Percentiles rank a stretch among this genome's conserved stretches.
phyloP scores from a whole-genome alignment of 2,113 vertebrate species.

The Gavialis gangeticus region DNA sequence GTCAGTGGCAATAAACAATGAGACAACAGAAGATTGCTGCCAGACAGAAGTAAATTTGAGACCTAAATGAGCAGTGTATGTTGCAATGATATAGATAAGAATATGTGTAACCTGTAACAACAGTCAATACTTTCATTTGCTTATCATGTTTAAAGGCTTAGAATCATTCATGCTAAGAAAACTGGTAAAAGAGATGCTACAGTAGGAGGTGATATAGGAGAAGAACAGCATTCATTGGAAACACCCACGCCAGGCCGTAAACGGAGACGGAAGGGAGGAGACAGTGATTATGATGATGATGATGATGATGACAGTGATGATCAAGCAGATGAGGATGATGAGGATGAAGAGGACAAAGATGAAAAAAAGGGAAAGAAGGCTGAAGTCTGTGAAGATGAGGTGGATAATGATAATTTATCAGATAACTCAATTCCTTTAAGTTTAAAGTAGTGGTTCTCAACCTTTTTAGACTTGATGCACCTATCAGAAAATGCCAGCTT shows the following conservation, averaged over 20 bases:
- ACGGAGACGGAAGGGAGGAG: slow-evolving; percentile 87
- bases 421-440: background rate
- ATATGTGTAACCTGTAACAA: background rate
- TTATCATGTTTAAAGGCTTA: slow-evolving; percentile 81
- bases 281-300: slow-evolving; percentile 91
- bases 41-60: background rate
- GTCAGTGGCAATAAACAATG: background rate
- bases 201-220: slow-evolving; percentile 75
- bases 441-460: background rate
- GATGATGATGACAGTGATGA: slow-evolving; percentile 92
- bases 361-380: slow-evolving; percentile 90
- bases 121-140: background rate
- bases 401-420: slow-evolving; percentile 54
- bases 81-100: background rate
- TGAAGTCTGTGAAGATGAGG: slow-evolving; percentile 93
- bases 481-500: too few relatives aligned
- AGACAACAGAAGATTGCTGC: background rate
- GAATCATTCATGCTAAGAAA: slow-evolving; percentile 90
- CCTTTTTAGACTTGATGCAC: too few relatives aligned
- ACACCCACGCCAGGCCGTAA: slow-evolving; percentile 83
- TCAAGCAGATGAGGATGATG: slow-evolving; percentile 91
- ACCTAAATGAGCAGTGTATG: background rate
- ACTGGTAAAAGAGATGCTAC: slow-evolving; percentile 86
- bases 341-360: slow-evolving; percentile 92
- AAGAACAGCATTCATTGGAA: slow-evolving; percentile 82